phyloP scores from a whole-genome alignment of 2,797 vertebrate species.

The Dipus sagitta region DNA sequence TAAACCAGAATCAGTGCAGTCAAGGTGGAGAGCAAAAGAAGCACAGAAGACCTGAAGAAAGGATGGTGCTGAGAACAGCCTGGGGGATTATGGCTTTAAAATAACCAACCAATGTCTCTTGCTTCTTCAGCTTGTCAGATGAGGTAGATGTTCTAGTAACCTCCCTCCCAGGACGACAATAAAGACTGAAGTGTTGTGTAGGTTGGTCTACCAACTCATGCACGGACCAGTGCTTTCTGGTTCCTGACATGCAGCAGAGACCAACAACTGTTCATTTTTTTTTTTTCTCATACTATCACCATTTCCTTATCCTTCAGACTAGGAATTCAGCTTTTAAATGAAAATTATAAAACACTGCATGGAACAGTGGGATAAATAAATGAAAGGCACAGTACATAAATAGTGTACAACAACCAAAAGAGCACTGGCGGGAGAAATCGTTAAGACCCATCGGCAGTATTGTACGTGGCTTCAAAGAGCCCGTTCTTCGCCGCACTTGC shows the following conservation, averaged over 20 bases:
- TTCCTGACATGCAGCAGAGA: background rate
- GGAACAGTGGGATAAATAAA: background rate
- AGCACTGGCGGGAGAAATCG: background rate
- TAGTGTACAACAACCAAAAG: background rate
- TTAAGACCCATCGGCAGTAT: background rate
- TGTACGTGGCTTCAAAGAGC: background rate
- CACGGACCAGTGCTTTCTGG: background rate
- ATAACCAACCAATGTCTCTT: slow-evolving; percentile 20
- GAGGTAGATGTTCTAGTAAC: background rate
- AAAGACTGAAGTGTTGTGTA: background rate
- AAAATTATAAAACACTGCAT: background rate
- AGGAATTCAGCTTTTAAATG: background rate
- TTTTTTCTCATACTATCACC: background rate
- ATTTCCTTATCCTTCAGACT: background rate
- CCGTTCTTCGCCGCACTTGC: background rate
- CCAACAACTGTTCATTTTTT: background rate
- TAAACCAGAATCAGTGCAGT: slow-evolving; percentile 15
- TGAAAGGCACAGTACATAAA: background rate
- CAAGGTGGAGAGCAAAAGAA: background rate
- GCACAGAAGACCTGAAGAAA: background rate
- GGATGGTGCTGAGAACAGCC: background rate
- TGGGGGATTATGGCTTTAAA: background rate
- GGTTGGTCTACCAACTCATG: background rate
- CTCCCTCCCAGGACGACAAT: slow-evolving; percentile 7
- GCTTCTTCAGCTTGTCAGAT: background rate